Percentiles rank a stretch among this genome's conserved stretches.
These are phyloP conservation scores for Crotalus tigris DNA, from an alignment of 2,113 vertebrate species.

Conservation along the genomic window DNA sequence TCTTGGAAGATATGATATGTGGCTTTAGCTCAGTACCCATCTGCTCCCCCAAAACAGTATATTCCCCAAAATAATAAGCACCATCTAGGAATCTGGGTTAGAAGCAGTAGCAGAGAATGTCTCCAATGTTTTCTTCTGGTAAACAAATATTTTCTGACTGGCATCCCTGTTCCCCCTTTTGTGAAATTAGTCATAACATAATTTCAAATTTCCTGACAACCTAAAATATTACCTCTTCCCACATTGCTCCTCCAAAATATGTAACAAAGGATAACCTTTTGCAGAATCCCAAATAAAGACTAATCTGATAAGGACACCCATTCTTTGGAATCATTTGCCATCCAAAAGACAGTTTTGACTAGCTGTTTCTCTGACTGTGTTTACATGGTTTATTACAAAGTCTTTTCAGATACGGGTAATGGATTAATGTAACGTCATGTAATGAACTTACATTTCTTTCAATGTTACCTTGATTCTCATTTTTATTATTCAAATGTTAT, in stretches of 20 bases:
- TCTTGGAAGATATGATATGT: background rate
- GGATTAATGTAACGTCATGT: background rate
- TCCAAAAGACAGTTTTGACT: background rate
- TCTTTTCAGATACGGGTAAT: background rate
- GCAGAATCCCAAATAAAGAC: background rate
- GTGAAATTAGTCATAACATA: background rate
- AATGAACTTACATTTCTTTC: background rate
- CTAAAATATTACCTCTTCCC: background rate
- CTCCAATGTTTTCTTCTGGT: background rate
- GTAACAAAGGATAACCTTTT: too few relatives aligned
- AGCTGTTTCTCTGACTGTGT: background rate
- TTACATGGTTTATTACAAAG: background rate
- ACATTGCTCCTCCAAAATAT: background rate
- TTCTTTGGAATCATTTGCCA: background rate
- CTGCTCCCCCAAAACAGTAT: background rate
- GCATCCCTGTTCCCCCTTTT: background rate
- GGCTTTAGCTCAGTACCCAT: background rate
- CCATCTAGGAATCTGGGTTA: background rate
- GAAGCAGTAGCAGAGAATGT: background rate
- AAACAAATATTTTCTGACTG: background rate
- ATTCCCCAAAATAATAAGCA: background rate
- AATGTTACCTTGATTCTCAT: background rate
- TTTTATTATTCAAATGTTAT: background rate
- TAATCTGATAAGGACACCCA: background rate
- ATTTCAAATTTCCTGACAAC: background rate